Percentiles rank a stretch among this genome's conserved stretches.
Conservation (phyloP, 1,140 invertebrate genomes). For the Lepidostoma basale region DNA sequence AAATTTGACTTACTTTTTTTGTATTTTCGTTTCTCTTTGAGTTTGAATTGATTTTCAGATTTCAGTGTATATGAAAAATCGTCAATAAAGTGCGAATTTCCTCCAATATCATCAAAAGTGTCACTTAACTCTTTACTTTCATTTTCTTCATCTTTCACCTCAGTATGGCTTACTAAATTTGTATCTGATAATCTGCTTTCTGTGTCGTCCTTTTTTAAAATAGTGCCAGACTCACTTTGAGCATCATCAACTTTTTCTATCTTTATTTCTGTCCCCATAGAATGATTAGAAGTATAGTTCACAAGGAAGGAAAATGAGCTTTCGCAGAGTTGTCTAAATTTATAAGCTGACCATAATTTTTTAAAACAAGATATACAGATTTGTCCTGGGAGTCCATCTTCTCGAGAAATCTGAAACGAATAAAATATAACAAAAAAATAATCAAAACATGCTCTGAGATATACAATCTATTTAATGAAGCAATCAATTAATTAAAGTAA, state of each 20-base stretch:
- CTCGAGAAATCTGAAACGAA: slow-evolving; percentile 42
- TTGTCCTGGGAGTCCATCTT: slow-evolving; percentile 44
- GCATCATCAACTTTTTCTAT: slow-evolving; percentile 31
- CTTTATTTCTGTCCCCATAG: slow-evolving; percentile 32
- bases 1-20: slow-evolving; percentile 13
- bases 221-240: not conserved
- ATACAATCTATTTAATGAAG: no score
- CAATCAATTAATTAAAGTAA: no score
- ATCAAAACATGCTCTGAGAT: no score
- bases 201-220: no score
- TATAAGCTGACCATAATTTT: slow-evolving; percentile 47
- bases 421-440: no score
- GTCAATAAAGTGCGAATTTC: not conserved
- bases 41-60: not conserved
- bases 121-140: not conserved
- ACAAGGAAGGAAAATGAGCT: slow-evolving; percentile 30
- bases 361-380: slow-evolving; percentile 48
- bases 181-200: not conserved
- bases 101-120: not conserved
- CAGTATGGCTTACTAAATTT: not conserved
- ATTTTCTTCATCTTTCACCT: not conserved
- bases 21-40: not conserved
- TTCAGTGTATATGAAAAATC: not conserved
- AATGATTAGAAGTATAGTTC: slow-evolving; percentile 27
- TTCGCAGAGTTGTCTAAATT: slow-evolving; percentile 47